Evolutionary conservation across 2,797 vertebrate species (phyloP).

Genomic region (Scyliorhinus canicula): DNA sequence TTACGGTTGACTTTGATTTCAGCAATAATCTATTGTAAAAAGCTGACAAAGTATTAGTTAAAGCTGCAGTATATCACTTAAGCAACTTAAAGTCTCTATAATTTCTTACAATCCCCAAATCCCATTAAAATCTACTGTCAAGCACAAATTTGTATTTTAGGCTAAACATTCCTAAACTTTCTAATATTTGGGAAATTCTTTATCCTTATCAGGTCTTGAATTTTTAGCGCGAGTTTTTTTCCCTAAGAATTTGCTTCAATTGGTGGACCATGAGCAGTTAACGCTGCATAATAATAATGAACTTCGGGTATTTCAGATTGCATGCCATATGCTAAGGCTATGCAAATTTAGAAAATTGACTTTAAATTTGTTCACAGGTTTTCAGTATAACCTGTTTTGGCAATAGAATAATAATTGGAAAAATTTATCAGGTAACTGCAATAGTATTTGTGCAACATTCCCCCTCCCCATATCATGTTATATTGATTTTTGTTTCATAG

Average conservation of each 20-base stretch:
- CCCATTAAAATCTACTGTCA: background rate
- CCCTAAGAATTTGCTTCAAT: background rate
- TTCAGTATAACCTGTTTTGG: background rate
- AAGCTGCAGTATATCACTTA: conserved; percentile 25
- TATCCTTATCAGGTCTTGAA: background rate
- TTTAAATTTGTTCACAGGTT: background rate
- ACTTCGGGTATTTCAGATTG: conserved; percentile 17
- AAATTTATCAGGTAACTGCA: background rate
- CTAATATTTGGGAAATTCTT: background rate
- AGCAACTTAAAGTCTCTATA: background rate
- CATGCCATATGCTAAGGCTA: background rate
- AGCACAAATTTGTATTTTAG: conserved; percentile 4
- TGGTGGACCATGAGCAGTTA: conserved; percentile 15
- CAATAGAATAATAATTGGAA: conserved; percentile 6
- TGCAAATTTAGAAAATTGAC: conserved; percentile 22
- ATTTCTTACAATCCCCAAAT: background rate
- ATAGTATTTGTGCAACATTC: background rate
- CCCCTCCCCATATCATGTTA: background rate
- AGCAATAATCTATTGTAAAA: conserved; percentile 3
- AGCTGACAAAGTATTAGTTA: conserved; percentile 34
- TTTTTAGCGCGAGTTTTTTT: conserved; percentile 7
- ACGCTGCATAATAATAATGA: background rate
- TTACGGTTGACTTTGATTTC: conserved; percentile 11
- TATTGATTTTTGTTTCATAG: background rate
- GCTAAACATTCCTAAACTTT: background rate